Evolutionary conservation across 2,888 invertebrate genomes (phyloP).

Genomic region (Hyalella azteca): DNA sequence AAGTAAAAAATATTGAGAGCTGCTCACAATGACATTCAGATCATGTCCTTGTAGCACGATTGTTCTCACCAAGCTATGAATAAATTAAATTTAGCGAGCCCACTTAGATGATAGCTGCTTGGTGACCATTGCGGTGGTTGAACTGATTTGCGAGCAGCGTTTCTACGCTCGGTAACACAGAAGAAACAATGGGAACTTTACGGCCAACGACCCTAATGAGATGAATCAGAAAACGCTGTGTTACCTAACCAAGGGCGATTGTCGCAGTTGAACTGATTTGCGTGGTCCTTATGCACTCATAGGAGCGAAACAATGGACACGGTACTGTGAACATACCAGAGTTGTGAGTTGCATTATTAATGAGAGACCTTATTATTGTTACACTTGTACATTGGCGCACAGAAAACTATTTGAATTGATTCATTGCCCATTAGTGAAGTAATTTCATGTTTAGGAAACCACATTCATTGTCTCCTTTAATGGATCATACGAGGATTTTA

Average conservation of each 20-base stretch:
- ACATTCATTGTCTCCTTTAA: too few species aligned
- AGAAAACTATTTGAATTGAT: too few species aligned
- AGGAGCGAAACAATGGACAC: constrained; percentile 5
- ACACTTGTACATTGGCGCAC: not conserved
- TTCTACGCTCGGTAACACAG: not conserved
- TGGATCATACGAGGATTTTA: too few species aligned
- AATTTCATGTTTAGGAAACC: too few species aligned
- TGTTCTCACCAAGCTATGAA: constrained; percentile 35
- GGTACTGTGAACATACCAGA: not conserved
- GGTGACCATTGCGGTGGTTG: constrained; percentile 22
- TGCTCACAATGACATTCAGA: constrained; percentile 3
- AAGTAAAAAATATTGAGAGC: not conserved
- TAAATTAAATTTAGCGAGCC: constrained; percentile 7
- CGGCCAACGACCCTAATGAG: constrained; percentile 25
- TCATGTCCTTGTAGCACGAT: constrained; percentile 29
- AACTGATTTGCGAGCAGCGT: constrained; percentile 24
- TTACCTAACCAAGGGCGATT: not conserved
- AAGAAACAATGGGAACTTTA: constrained; percentile 28
- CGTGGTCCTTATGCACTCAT: not conserved
- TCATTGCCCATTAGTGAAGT: too few species aligned
- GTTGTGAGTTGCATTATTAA: not conserved
- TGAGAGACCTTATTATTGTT: not conserved
- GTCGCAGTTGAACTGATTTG: constrained; percentile 7
- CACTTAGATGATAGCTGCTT: constrained; percentile 13
- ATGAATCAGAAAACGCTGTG: constrained; percentile 15